These are phyloP conservation scores for Apamea crenata DNA, from an alignment of 2,888 invertebrate genomes.

Conservation along the genomic window DNA sequence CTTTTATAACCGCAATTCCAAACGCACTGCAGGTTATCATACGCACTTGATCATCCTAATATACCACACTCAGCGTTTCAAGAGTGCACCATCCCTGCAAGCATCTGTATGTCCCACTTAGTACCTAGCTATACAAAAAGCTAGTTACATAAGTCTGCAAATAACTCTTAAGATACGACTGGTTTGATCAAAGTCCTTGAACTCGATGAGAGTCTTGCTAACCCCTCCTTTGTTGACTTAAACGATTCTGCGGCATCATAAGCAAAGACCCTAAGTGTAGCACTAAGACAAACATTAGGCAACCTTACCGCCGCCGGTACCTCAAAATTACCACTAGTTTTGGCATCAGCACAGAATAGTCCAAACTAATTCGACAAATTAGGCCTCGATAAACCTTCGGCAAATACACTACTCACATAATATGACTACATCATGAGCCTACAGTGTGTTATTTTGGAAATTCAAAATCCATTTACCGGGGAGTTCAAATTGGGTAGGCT, in stretches of 20 bases:
- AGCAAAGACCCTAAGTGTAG: slow-evolving; percentile 9
- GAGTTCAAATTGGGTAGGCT: slow-evolving; percentile 45
- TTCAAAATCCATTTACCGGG: slow-evolving; percentile 56
- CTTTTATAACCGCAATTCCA: neutral
- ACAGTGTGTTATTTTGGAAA: slow-evolving; percentile 43
- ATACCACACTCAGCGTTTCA: neutral
- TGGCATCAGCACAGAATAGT: slow-evolving; percentile 4
- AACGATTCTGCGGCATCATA: slow-evolving; percentile 14
- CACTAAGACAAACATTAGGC: slow-evolving; percentile 26
- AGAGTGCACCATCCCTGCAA: neutral
- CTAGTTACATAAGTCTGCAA: neutral
- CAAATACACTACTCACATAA: slow-evolving; percentile 32
- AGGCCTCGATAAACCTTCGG: slow-evolving; percentile 17
- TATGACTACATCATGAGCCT: slow-evolving; percentile 25
- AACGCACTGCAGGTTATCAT: neutral
- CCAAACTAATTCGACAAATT: slow-evolving; percentile 27
- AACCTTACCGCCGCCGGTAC: neutral
- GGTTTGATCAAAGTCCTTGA: slow-evolving; percentile 1
- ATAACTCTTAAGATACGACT: neutral
- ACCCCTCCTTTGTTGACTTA: neutral
- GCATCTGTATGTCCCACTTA: neutral
- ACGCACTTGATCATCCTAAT: neutral
- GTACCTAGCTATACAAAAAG: neutral
- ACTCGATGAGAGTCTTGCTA: slow-evolving; percentile 4
- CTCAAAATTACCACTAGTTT: slow-evolving; percentile 22